These are phyloP conservation scores for Lymantria monacha DNA, from an alignment of 2,888 invertebrate genomes.

Conservation along the genomic window DNA sequence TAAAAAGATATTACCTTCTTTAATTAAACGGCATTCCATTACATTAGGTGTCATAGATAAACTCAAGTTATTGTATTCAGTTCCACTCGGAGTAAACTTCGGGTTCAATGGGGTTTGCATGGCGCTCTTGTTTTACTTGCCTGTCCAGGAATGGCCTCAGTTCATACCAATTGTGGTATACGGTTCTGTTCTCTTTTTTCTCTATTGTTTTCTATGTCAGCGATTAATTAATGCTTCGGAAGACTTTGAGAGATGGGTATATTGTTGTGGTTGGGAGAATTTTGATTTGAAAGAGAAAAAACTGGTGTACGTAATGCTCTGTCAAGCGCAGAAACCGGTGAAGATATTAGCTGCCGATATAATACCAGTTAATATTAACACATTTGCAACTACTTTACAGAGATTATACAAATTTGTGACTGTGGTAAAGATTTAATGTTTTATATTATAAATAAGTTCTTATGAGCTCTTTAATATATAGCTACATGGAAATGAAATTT, in stretches of 20 bases:
- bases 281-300: constrained; percentile 55
- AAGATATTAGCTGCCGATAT: constrained; percentile 63
- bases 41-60: constrained; percentile 46
- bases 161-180: constrained; percentile 58
- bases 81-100: constrained; percentile 64
- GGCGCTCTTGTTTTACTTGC: constrained; percentile 56
- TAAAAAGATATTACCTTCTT: constrained; percentile 38
- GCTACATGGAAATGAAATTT: too few relatives aligned
- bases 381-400: constrained; percentile 63
- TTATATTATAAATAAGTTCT: not conserved
- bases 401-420: constrained; percentile 68
- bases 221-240: constrained; percentile 59
- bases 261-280: constrained; percentile 71
- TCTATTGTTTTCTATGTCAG: constrained; percentile 68
- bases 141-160: constrained; percentile 50
- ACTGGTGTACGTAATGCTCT: constrained; percentile 51
- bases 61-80: constrained; percentile 55
- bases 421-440: constrained; percentile 53
- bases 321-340: constrained; percentile 59
- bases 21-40: constrained; percentile 51
- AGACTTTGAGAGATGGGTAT: constrained; percentile 56
- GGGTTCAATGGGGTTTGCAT: constrained; percentile 60
- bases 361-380: constrained; percentile 66
- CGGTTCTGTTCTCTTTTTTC: constrained; percentile 59
- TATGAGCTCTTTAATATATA: not conserved